Conservation (phyloP, 2,113 vertebrate species). For the Mobula hypostoma region DNA sequence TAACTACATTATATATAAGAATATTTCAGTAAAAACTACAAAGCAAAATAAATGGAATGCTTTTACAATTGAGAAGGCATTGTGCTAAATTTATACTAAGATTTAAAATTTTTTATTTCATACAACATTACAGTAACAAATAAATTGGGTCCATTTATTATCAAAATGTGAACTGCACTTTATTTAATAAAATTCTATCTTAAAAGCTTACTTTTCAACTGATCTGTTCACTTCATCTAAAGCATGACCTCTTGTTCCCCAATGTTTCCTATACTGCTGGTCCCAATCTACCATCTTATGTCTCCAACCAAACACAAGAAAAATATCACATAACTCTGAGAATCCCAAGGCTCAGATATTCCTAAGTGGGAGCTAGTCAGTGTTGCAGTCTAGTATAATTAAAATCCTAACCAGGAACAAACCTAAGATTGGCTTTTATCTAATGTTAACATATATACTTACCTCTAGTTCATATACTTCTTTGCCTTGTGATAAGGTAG, state of each 20-base stretch:
- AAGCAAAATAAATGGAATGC: neutral
- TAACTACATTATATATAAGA: neutral
- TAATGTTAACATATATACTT: neutral
- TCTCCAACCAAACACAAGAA: neutral
- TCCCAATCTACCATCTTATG: neutral
- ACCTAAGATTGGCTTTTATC: neutral
- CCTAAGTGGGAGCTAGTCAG: neutral
- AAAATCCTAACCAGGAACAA: neutral
- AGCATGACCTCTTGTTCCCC: neutral
- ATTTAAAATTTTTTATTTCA: neutral
- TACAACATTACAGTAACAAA: neutral
- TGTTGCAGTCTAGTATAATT: neutral
- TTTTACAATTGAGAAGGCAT: neutral
- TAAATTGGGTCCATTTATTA: neutral
- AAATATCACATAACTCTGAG: neutral
- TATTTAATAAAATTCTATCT: neutral
- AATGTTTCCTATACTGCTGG: neutral
- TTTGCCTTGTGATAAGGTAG: slow-evolving; percentile 58
- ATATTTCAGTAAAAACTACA: neutral
- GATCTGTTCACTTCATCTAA: neutral
- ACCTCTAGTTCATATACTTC: slow-evolving; percentile 71
- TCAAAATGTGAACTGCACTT: neutral
- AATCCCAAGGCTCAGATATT: neutral
- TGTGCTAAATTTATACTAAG: neutral
- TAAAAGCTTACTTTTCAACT: neutral